Conservation (phyloP, 2,113 vertebrate genomes). For the Vulpes vulpes region DNA sequence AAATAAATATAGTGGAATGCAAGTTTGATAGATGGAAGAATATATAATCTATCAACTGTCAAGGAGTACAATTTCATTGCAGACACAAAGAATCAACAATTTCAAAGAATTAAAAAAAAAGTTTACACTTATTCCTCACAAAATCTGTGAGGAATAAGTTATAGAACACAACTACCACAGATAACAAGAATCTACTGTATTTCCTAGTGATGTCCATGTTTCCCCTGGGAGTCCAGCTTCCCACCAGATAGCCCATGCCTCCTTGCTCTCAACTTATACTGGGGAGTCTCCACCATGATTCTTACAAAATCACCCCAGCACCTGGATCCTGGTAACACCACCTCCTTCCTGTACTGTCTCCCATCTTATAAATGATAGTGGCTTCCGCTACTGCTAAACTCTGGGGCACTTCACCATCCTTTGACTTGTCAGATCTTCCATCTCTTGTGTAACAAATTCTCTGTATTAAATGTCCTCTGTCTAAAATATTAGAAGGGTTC, state of each 20-base stretch:
- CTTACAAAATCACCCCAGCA: neutral
- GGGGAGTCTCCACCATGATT: neutral
- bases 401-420: neutral
- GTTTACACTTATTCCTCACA: conserved; percentile 89
- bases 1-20: conserved; percentile 92
- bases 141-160: conserved; percentile 74
- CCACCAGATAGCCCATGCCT: neutral
- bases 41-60: conserved; percentile 87
- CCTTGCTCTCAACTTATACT: neutral
- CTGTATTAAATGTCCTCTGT: neutral
- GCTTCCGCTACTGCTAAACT: neutral
- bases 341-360: neutral
- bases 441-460: neutral
- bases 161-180: neutral
- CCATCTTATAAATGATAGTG: neutral
- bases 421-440: neutral
- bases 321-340: neutral
- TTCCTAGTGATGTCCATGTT: neutral
- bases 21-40: conserved; percentile 86
- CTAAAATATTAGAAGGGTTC: conserved; percentile 24
- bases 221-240: neutral
- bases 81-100: conserved; percentile 84
- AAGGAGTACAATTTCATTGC: conserved; percentile 80
- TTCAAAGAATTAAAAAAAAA: conserved; percentile 85
- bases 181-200: neutral